Conservation (phyloP, 2,797 vertebrate species). For the Emys orbicularis region DNA sequence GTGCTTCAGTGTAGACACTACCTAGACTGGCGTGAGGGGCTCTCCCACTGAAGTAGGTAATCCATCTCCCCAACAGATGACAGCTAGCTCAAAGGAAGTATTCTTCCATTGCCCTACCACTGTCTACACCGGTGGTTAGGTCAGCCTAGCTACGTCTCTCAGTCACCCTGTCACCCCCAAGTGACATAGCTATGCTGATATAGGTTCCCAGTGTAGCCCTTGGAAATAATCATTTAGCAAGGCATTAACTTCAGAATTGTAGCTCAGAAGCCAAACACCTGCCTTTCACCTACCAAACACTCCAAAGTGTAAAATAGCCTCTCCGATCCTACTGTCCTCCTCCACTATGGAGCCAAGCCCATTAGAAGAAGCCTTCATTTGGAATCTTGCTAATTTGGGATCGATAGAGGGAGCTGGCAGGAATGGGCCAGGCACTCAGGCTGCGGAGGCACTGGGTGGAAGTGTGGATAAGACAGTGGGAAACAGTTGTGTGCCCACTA, state of each 20-base stretch:
- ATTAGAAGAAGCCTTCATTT: not conserved
- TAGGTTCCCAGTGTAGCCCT: not conserved
- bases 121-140: not conserved
- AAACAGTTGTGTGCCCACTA: not conserved
- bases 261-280: not conserved
- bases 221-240: slow-evolving; percentile 28
- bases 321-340: not conserved
- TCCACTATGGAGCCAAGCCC: not conserved
- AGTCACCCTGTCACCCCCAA: too few species aligned
- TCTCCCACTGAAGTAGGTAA: not conserved
- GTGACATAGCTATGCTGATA: too few species aligned
- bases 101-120: not conserved
- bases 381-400: not conserved
- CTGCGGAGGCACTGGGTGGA: not conserved
- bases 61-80: not conserved
- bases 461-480: not conserved
- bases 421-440: not conserved
- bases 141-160: too few species aligned
- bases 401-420: not conserved
- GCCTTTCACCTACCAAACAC: not conserved
- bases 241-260: slow-evolving; percentile 9
- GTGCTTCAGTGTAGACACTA: too few species aligned
- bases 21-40: not conserved
- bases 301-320: not conserved
- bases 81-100: too few species aligned